Evolutionary conservation across 2,797 vertebrate species (phyloP).

Genomic region (Gallinago stenura): DNA sequence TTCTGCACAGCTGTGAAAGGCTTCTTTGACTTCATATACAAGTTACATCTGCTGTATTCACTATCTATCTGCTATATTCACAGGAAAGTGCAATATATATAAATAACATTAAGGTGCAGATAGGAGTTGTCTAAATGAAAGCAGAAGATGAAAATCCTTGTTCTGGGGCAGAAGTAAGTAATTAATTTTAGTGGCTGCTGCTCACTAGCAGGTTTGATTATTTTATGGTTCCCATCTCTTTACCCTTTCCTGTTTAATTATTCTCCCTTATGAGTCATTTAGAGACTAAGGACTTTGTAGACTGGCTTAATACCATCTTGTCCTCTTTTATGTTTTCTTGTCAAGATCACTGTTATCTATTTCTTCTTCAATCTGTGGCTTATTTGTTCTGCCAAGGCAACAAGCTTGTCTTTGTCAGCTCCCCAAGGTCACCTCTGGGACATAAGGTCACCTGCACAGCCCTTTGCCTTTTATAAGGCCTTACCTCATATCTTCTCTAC

Average conservation of each 20-base stretch:
- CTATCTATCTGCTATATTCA: constrained; percentile 2
- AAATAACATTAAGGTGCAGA: constrained; percentile 39
- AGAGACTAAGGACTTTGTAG: constrained; percentile 26
- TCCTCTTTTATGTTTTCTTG: constrained; percentile 39
- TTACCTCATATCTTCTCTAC: not conserved
- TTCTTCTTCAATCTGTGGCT: constrained; percentile 14
- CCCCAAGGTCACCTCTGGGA: not conserved
- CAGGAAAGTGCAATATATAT: not conserved
- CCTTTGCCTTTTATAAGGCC: not conserved
- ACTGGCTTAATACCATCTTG: not conserved
- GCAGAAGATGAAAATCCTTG: constrained; percentile 19
- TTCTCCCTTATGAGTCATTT: constrained; percentile 37
- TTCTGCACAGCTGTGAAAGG: constrained; percentile 17
- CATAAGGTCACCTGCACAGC: constrained; percentile 19
- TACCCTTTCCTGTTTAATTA: constrained; percentile 28
- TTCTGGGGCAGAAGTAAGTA: not conserved
- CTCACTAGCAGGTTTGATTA: not conserved
- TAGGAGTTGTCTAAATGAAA: not conserved
- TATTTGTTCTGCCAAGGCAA: constrained; percentile 38
- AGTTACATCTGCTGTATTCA: constrained; percentile 19
- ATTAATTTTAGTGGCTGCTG: not conserved
- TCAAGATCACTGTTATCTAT: constrained; percentile 33
- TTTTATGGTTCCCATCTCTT: constrained; percentile 23
- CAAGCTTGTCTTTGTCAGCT: constrained; percentile 22
- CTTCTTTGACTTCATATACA: constrained; percentile 11